phyloP scores from a whole-genome alignment of 2,113 vertebrate genomes.

The Copsychus sechellarum region DNA sequence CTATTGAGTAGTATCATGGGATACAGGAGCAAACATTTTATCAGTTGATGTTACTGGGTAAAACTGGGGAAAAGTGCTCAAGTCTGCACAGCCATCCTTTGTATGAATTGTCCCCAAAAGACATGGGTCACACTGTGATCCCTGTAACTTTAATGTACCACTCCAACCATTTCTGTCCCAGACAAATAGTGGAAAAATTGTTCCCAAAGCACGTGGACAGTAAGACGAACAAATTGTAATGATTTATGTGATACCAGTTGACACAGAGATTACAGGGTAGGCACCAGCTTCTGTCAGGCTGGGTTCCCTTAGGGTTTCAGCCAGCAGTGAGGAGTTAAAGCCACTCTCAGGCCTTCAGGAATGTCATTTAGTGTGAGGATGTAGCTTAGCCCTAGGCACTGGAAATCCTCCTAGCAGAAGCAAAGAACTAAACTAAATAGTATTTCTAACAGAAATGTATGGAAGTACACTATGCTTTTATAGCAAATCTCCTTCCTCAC shows the following conservation, averaged over 20 bases:
- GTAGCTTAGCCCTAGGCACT: neutral
- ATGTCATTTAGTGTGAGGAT: neutral
- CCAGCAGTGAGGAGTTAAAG: neutral
- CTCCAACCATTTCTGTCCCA: neutral
- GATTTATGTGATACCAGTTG: neutral
- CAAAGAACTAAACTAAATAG: neutral
- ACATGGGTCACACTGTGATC: neutral
- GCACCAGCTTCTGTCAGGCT: neutral
- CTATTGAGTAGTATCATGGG: neutral
- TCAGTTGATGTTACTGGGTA: neutral
- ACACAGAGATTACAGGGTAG: neutral
- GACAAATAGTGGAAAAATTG: neutral
- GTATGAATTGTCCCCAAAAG: neutral
- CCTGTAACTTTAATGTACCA: neutral
- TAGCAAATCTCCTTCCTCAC: neutral
- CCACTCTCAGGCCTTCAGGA: neutral
- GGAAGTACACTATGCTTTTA: neutral
- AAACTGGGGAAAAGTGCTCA: neutral
- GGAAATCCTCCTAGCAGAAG: neutral
- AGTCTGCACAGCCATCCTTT: neutral
- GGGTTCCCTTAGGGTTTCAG: neutral
- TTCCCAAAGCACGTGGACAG: neutral
- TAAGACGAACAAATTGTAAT: neutral
- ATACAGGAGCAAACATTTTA: neutral
- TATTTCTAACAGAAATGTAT: neutral